Evolutionary conservation across 2,797 vertebrate species (phyloP).

Genomic region (Poeciliopsis infans): DNA sequence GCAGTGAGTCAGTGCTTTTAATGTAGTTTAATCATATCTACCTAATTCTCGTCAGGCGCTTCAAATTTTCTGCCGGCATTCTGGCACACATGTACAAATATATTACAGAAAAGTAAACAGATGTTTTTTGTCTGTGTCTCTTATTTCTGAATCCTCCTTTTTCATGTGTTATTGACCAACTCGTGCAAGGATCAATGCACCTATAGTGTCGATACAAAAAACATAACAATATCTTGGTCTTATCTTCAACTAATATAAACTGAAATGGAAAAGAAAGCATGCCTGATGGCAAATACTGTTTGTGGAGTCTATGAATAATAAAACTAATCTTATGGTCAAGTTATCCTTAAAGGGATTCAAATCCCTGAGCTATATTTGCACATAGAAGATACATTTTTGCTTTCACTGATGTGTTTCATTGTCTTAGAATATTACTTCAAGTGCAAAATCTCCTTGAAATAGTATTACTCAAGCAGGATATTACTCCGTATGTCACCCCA

Average conservation of each 20-base stretch:
- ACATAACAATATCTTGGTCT: background rate
- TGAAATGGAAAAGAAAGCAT: background rate
- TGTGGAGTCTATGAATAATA: too few relatives aligned
- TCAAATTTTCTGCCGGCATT: conserved; percentile 37
- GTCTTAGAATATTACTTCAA: background rate
- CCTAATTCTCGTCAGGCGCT: conserved; percentile 35
- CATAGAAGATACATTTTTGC: conserved; percentile 42
- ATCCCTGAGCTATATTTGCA: conserved; percentile 33
- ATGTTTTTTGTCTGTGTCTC: background rate
- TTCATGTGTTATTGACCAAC: conserved; percentile 20
- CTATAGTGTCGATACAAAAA: conserved; percentile 4
- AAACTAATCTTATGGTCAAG: conserved; percentile 21
- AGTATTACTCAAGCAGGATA: background rate
- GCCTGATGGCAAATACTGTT: background rate
- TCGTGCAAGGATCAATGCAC: conserved; percentile 22
- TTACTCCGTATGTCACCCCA: background rate
- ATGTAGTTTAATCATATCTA: conserved; percentile 41
- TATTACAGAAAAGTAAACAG: background rate
- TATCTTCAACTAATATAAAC: background rate
- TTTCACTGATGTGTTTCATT: conserved; percentile 2
- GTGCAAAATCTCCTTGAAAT: background rate
- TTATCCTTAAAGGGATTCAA: conserved; percentile 20
- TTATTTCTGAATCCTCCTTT: conserved; percentile 31
- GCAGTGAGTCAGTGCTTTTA: conserved; percentile 29
- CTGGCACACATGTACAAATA: conserved; percentile 2